Percentiles rank a stretch among this genome's conserved stretches.
These are phyloP conservation scores for Albula glossodonta DNA, from an alignment of 2,113 vertebrate species.

Conservation along the genomic window DNA sequence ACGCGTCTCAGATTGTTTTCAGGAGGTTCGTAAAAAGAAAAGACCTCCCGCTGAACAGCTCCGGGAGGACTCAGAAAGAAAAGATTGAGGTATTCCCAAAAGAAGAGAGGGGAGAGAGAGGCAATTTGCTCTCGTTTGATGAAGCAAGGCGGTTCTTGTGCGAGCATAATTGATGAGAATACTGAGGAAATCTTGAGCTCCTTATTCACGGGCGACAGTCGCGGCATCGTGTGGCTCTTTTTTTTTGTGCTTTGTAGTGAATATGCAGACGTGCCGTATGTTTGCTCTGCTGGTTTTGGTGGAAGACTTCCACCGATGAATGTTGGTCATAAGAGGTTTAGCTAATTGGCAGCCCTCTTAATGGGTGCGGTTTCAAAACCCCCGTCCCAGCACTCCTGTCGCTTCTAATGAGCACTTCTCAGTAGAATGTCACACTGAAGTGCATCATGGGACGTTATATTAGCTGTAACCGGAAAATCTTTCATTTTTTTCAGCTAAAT, in stretches of 20 bases:
- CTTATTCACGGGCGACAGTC: neutral
- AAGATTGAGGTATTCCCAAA: neutral
- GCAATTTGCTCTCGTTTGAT: neutral
- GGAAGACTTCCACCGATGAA: neutral
- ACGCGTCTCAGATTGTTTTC: constrained; percentile 30
- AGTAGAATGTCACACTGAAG: neutral
- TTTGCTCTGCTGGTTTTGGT: neutral
- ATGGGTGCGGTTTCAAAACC: neutral
- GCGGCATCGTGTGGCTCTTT: neutral
- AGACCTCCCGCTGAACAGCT: neutral
- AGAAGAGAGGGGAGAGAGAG: neutral
- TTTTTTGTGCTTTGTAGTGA: neutral
- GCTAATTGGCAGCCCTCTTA: constrained; percentile 12
- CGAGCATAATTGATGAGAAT: neutral
- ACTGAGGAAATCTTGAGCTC: neutral
- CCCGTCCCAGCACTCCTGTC: neutral
- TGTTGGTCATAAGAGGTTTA: constrained; percentile 26
- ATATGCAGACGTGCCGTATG: neutral
- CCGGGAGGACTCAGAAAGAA: neutral
- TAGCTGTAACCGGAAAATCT: neutral
- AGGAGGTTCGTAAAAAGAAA: constrained; percentile 1
- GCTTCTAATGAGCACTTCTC: neutral
- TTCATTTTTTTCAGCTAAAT: neutral
- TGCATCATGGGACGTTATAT: constrained; percentile 15
- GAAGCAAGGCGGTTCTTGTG: neutral